Evolutionary conservation across 1,140 invertebrate species (phyloP), one percentile per base, ranked within the genome.

Genomic region (Drosophila grimshawi): DNA sequence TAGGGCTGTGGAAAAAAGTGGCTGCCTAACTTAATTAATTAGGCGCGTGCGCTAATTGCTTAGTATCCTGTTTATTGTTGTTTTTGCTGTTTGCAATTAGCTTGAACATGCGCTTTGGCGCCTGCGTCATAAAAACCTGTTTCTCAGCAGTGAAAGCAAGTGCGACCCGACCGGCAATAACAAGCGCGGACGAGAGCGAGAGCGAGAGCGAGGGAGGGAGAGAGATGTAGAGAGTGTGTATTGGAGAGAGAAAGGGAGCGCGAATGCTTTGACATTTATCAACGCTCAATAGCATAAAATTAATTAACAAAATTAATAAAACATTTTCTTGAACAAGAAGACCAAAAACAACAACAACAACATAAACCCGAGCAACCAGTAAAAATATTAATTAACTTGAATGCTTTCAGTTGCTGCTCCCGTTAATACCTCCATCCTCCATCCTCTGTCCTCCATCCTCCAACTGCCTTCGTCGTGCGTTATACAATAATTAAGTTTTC

Each of bases 401-500:
- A 61, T 63, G 68, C 71, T 67, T 81, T 72, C 46, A 70, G 78
- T 61, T 61, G 67, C 81, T 71, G 66, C 65, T 37, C 48, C 46
- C 55, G 55, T 53, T 49, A 30, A 46, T 66, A 37, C 48, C 8
- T 27, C 61, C 41, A 35, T 46, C 43, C 64, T 62, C 60, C 68
- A 43, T 43, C 43, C 32, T 48, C 8, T 6, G 6, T 2, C 19
- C 11, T 3, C 62, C 57, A 29, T 19, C 19, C 63, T 39, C 5
- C 63, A 35, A 37, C 37, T 69, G 64, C 63, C 56, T 49, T 65
- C 75, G 61, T 64, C 77, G 68, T 86, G 85, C 81, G 83, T 86
- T 86, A 86, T 86, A 86, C 83, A 86, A 86, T 88, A 88, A 88
- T 88, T 88, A 88, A 88, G 85, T 88, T 89, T 88, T 88, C 85